Evolutionary conservation across 2,113 vertebrate genomes (phyloP).

Genomic region (Eulemur rufifrons): DNA sequence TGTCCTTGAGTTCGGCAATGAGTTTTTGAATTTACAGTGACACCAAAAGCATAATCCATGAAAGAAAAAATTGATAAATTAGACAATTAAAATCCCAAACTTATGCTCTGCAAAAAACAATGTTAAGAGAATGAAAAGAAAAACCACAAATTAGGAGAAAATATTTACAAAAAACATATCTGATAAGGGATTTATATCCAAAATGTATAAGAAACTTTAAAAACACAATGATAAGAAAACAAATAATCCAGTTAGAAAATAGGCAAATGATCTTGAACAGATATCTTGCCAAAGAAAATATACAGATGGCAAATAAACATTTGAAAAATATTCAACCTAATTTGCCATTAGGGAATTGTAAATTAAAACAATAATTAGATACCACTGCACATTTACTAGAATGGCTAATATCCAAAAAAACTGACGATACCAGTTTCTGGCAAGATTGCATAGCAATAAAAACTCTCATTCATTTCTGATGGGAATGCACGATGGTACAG

Average conservation of each 20-base stretch:
- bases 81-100: not conserved
- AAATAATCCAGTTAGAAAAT: not conserved
- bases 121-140: not conserved
- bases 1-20: not conserved
- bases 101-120: not conserved
- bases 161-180: not conserved
- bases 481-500: not conserved
- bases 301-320: not conserved
- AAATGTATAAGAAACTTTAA: not conserved
- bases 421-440: not conserved
- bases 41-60: not conserved
- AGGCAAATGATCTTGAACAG: not conserved
- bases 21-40: not conserved
- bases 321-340: not conserved
- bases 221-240: not conserved
- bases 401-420: not conserved
- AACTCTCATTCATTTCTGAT: not conserved
- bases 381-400: not conserved
- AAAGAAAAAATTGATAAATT: not conserved
- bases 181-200: not conserved
- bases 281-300: not conserved
- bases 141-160: not conserved
- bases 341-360: not conserved
- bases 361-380: not conserved
- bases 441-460: not conserved